A percentile compares a stretch with the other conserved stretches of the same genome.
Conservation (phyloP, 2,113 vertebrate species). For the Terrapene triunguis region DNA sequence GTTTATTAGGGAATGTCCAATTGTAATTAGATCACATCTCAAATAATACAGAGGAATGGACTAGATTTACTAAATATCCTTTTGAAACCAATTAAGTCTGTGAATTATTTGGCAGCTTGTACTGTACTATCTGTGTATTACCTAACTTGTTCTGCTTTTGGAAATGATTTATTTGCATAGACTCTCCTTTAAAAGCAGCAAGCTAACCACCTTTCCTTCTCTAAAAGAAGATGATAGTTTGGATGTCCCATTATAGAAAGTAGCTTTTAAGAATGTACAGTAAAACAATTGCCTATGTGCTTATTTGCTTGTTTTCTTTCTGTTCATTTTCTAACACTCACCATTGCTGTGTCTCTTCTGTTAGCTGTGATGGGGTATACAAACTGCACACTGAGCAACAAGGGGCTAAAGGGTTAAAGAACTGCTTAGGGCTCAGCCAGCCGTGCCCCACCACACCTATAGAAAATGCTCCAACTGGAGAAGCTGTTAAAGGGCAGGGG, state of each 20-base stretch:
- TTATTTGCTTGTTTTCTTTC: neutral
- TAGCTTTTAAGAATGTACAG: neutral
- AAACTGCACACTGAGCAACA: neutral
- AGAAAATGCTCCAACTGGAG: neutral
- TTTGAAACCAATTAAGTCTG: neutral
- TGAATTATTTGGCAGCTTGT: neutral
- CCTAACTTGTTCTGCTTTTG: neutral
- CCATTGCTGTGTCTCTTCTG: neutral
- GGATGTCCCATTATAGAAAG: neutral
- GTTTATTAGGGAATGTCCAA: constrained; percentile 33
- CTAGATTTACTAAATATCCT: neutral
- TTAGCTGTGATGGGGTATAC: neutral
- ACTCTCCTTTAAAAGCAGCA: neutral
- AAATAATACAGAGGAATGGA: neutral
- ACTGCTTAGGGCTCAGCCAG: neutral
- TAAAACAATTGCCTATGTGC: neutral
- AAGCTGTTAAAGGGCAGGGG: neutral
- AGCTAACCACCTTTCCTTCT: neutral
- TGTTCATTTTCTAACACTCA: neutral
- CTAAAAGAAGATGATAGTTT: neutral
- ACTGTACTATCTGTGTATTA: neutral
- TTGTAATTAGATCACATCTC: neutral
- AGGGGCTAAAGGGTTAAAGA: too few relatives aligned
- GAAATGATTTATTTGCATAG: neutral
- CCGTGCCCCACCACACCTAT: neutral